Base-by-base conservation (phyloP, 2,113 vertebrate species). In the Ageneiosus marmoratus region DNA sequence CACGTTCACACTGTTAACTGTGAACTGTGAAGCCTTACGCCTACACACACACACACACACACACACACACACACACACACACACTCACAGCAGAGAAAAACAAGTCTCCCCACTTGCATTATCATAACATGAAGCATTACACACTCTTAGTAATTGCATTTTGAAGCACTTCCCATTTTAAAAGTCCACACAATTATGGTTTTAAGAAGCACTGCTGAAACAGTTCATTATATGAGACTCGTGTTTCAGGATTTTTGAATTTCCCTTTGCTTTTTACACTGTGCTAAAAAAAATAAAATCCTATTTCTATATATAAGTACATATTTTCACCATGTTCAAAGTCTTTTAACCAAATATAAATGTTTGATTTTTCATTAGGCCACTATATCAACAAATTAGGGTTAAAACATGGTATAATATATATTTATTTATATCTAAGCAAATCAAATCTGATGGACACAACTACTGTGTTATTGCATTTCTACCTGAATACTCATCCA, bases 1-100 rank as follows among this genome's bases (percentile, higher is more conserved):
- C 79, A 88, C 86, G 85, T 77, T 80, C 55, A 80, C 86, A 37
- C 24, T 11, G 80, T 86, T 89, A 82, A 86, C 86, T 65, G 83
- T 24, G 53, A 63, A 74, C 69, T 12, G n/a, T 73, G 55, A 55
- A 83, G 79, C 44, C 79, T 48, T 78, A 77, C 4, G 12, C 65
- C 13, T 34, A 73, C 8, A 48, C 27, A 41, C 46, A 55, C 65
- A 18, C 15, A 44, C 18, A 2, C 56, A 56, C 53, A 72, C 72
- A 56, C 72, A 69, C 46, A 56, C 13, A 51, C 41, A n/a, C 63
- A 44, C 24, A 0, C 46, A 29, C 44, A 53, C n/a, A 2, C 60
- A 48, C 55, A 73, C 63, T 41, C 1, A 22, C 5, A 37, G 32
- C 34, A 44, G 10, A 34, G 6, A 67, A 69, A 37, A 48, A 53